Percentiles rank a stretch among this genome's conserved stretches.
phyloP scores from a whole-genome alignment of 2,113 vertebrate species.

The human region GRCh38 chr17:54655501-54656000 shows the following conservation, averaged over 20 bases:
- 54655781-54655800: background rate
- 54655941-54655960: background rate
- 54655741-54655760: background rate
- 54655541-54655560: background rate
- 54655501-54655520: background rate
- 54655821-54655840: background rate
- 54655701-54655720: background rate
- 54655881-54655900: background rate
- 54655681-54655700: slow-evolving; percentile 13
- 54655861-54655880: slow-evolving; percentile 14
- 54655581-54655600: background rate
- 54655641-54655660: background rate
- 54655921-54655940: background rate
- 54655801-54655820: background rate
- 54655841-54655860: background rate
- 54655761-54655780: background rate
- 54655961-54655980: background rate
- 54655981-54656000: background rate
- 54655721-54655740: background rate
- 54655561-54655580: background rate
- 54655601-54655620: background rate
- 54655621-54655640: background rate
- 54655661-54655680: background rate
- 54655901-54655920: background rate
- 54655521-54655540: background rate